phyloP scores from a whole-genome alignment of 2,113 vertebrate species.

The Parotia lawesii region DNA sequence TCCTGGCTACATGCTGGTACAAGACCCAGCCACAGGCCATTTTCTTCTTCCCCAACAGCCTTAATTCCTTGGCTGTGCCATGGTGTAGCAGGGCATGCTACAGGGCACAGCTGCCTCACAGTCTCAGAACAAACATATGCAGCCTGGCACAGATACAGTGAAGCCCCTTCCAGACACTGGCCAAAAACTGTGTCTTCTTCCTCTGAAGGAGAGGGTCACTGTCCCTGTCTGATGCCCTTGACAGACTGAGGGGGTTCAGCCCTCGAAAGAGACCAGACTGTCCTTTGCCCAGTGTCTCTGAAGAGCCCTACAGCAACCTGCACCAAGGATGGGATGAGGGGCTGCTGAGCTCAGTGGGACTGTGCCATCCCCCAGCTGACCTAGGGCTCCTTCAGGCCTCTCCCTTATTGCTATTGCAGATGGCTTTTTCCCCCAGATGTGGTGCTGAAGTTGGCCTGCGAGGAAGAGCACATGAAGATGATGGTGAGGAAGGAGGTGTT shows the following conservation, averaged over 20 bases:
- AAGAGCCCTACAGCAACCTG: neutral
- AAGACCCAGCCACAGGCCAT: neutral
- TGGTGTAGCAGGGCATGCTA: neutral
- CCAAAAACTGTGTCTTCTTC: neutral
- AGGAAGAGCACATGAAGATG: conserved; percentile 66
- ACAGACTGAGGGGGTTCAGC: neutral
- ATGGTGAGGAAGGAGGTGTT: conserved; percentile 64
- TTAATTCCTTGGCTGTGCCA: neutral
- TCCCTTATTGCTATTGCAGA: conserved; percentile 31
- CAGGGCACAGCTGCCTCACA: neutral
- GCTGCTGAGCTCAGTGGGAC: neutral
- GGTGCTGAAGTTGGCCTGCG: conserved; percentile 47
- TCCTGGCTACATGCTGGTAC: neutral
- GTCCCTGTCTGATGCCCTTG: neutral
- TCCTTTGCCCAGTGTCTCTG: neutral
- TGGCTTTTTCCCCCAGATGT: conserved; percentile 61
- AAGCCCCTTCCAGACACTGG: neutral
- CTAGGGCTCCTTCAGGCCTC: conserved; percentile 34
- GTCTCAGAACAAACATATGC: neutral
- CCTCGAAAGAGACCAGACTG: neutral
- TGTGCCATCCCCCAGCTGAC: neutral
- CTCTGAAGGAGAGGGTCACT: neutral
- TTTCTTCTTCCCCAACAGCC: neutral
- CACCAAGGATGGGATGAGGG: neutral
- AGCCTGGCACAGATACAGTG: neutral